phyloP scores from a whole-genome alignment of 2,113 vertebrate species.

The Psittacus erithacus region DNA sequence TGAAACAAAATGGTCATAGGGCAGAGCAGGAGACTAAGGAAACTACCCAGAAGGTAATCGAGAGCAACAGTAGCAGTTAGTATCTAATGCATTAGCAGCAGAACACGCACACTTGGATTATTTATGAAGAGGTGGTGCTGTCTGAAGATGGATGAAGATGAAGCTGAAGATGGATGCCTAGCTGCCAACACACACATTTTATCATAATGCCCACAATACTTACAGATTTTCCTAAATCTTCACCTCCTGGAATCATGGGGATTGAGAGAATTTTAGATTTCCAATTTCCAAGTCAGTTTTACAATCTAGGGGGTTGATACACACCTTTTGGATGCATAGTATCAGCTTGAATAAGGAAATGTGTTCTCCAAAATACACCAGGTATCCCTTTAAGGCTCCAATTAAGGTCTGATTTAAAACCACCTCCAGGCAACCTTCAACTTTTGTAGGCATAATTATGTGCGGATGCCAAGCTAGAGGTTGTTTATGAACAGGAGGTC shows the following conservation, averaged over 20 bases:
- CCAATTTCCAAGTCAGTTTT: neutral
- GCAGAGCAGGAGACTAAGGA: neutral
- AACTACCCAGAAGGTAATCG: slow-evolving; percentile 39
- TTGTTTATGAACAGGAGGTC: neutral
- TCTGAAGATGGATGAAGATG: neutral
- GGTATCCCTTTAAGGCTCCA: neutral
- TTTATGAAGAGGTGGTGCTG: neutral
- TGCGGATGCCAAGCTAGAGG: neutral
- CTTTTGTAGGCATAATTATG: neutral
- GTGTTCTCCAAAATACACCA: neutral
- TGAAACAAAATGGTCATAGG: slow-evolving; percentile 13
- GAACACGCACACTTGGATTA: neutral
- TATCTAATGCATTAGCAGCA: neutral
- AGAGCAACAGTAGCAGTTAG: neutral
- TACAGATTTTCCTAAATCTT: slow-evolving; percentile 6
- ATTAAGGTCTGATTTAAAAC: neutral
- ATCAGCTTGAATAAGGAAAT: neutral
- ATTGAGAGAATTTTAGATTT: neutral
- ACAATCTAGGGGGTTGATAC: neutral
- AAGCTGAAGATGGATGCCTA: neutral
- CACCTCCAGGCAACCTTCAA: neutral
- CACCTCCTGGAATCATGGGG: neutral
- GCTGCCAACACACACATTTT: neutral
- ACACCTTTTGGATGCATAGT: neutral
- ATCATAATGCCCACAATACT: neutral